phyloP scores from a whole-genome alignment of 2,113 vertebrate species.

The Opisthocomus hoazin region DNA sequence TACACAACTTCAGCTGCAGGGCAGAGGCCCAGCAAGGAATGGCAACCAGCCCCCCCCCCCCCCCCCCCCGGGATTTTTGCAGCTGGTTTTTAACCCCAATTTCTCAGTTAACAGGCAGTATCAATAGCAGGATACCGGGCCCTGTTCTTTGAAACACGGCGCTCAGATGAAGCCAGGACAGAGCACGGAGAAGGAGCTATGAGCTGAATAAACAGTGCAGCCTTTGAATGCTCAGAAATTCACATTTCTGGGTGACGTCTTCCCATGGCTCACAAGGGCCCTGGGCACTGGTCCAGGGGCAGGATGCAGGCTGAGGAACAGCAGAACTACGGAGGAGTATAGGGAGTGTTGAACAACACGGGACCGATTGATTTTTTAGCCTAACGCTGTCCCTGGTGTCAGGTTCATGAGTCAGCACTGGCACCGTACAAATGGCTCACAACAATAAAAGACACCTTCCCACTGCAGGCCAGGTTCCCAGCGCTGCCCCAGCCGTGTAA shows the following conservation, averaged over 20 bases:
- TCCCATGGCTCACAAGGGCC: conserved; percentile 14
- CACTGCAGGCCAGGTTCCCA: background rate
- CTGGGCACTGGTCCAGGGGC: background rate
- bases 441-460: conserved; percentile 7
- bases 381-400: background rate
- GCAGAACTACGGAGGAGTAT: background rate
- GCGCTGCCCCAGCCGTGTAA: background rate
- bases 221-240: conserved; percentile 46
- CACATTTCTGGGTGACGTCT: conserved; percentile 49
- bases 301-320: background rate
- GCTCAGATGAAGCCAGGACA: background rate
- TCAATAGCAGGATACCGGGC: background rate
- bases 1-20: conserved; percentile 27
- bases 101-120: background rate
- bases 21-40: background rate
- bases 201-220: conserved; percentile 36
- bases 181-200: background rate
- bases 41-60: background rate
- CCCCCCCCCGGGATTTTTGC: background rate
- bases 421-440: background rate
- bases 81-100: background rate
- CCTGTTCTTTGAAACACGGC: background rate
- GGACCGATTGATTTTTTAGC: background rate
- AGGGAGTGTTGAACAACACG: background rate
- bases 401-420: conserved; percentile 54